Base-by-base conservation (phyloP, 2,888 invertebrate genomes). In the Amiota mariae region DNA sequence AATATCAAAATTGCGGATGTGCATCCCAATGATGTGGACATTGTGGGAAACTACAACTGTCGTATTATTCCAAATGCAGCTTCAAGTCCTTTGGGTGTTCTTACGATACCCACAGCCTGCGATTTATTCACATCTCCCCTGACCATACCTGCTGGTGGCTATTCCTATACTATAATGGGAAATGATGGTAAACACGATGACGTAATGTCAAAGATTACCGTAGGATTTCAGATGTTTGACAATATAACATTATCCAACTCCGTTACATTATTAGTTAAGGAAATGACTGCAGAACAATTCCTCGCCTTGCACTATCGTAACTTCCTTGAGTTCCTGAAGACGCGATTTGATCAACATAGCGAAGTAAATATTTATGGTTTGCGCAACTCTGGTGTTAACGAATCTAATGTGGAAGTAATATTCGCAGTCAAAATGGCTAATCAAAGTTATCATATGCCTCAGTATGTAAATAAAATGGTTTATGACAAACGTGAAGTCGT, bases 11-110 rank as follows among this genome's bases (percentile, higher is more conserved):
- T 98, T 77, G 98, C 97, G 9, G 94, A 97, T 89, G 95, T 98
- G 0, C 95, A 95, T 89, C 98, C 98, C 0, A 95, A 96, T 85
- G 98, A 98, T 91, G 93, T 94, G 0, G 98, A 98, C 88, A 92
- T 93, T n/a, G 93, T 94, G 71, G 98, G 98, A 4, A 95, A 96
- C 85, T 98, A 98, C 87, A 93, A 92, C 84, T 98, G 98, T 88
- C 94, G 93, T 87, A 93, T 97, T 77, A 90, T 96, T 82, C 93
- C 91, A 89, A 93, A 90, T 87, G 15, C 56, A 54, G 93, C 91
- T 78, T 82, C 85, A 10, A 88, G 83, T 78, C 85, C 84, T 1
- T 91, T 93, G 13, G 92, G 93, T 1, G 90, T 94, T 57, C 90
- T 96, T 15, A 92, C 91, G 70, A 95, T 98, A 72, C 93, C 94